These are phyloP conservation scores for Rostratula benghalensis DNA, from an alignment of 2,113 vertebrate species.

Conservation along the genomic window DNA sequence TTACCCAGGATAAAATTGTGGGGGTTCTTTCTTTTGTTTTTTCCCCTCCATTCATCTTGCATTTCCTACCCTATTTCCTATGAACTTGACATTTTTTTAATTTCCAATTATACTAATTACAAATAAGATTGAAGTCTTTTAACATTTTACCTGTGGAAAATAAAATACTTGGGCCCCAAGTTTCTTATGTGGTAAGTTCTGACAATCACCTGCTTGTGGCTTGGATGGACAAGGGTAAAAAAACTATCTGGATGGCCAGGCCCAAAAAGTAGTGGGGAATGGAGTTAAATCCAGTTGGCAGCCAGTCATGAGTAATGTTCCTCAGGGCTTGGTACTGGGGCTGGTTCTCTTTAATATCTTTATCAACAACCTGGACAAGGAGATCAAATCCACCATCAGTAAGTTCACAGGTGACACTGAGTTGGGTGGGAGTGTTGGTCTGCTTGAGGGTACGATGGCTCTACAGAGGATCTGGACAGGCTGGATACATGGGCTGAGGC, in stretches of 20 bases:
- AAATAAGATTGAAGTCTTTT: background rate
- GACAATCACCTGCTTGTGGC: background rate
- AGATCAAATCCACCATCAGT: background rate
- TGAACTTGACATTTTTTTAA: background rate
- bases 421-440: background rate
- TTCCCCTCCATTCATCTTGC: background rate
- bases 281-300: background rate
- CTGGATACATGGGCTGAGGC: background rate
- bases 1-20: background rate
- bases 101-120: background rate
- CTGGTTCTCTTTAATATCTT: background rate
- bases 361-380: background rate
- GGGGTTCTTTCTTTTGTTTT: rapidly evolving
- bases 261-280: background rate
- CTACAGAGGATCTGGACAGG: background rate
- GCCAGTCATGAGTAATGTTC: background rate
- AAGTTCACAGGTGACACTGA: background rate
- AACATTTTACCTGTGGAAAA: background rate
- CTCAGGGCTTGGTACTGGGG: background rate
- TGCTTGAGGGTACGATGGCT: background rate
- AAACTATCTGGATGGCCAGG: background rate
- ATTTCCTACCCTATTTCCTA: background rate
- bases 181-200: background rate
- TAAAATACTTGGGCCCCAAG: background rate
- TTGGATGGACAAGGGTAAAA: background rate